These are phyloP conservation scores for Acronicta aceris DNA, from an alignment of 2,888 invertebrate species.

Conservation along the genomic window DNA sequence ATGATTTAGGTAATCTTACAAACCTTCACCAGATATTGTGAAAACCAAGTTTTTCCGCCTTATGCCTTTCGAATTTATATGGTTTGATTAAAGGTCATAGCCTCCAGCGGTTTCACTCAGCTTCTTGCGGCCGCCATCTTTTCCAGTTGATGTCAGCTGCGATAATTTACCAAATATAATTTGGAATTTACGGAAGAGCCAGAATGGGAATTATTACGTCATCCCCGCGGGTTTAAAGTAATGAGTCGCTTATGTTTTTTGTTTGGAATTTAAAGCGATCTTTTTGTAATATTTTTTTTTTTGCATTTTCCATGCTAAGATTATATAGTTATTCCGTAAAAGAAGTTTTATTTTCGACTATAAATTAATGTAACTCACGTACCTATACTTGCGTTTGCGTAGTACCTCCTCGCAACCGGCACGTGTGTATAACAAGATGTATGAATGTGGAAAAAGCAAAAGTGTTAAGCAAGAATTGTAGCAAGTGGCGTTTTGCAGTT, in stretches of 20 bases:
- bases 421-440: too few species aligned
- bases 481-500: too few species aligned
- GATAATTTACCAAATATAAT: conserved; percentile 24
- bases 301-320: too few species aligned
- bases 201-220: not conserved
- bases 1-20: conserved; percentile 10
- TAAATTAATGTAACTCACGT: too few species aligned
- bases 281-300: too few species aligned
- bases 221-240: conserved; percentile 14
- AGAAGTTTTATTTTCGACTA: too few species aligned
- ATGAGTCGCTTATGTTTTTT: conserved; percentile 22
- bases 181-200: conserved; percentile 11
- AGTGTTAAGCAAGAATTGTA: too few species aligned
- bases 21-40: conserved; percentile 17
- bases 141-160: conserved; percentile 3
- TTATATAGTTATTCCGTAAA: too few species aligned
- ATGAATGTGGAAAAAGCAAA: too few species aligned
- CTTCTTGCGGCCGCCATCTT: conserved; percentile 13
- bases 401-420: too few species aligned
- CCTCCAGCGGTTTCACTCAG: conserved; percentile 24
- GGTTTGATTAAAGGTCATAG: conserved; percentile 29
- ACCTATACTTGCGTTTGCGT: too few species aligned
- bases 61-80: conserved; percentile 19
- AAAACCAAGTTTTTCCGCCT: conserved; percentile 16
- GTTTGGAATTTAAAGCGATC: too few species aligned